Evolutionary conservation across 1,140 invertebrate genomes (phyloP).

Genomic region (Drosophila persimilis): DNA sequence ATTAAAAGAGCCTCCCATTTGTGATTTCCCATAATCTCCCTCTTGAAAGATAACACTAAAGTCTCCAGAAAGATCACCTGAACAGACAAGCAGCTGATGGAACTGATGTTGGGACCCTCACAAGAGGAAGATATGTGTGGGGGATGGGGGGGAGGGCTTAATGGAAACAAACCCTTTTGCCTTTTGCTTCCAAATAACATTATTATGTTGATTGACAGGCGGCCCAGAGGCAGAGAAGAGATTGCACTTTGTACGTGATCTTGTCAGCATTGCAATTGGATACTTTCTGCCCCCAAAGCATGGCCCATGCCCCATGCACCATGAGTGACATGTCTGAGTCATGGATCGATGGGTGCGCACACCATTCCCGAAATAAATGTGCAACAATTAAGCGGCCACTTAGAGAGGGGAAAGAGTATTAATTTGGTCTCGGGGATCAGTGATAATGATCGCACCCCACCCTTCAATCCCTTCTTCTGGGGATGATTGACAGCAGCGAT

Average conservation of each 20-base stretch:
- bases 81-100: neutral
- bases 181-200: constrained; percentile 21
- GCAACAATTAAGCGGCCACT: constrained; percentile 64
- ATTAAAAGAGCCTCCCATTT: too few relatives aligned
- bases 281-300: constrained; percentile 43
- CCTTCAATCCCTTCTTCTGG: constrained; percentile 16
- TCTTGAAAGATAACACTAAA: too few relatives aligned
- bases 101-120: constrained; percentile 21
- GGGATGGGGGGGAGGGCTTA: neutral
- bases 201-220: constrained; percentile 66
- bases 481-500: constrained; percentile 54
- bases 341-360: constrained; percentile 38
- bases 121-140: constrained; percentile 2
- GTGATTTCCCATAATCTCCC: too few relatives aligned
- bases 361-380: constrained; percentile 62
- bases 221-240: constrained; percentile 35
- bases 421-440: constrained; percentile 48
- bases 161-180: constrained; percentile 50
- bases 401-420: constrained; percentile 43
- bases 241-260: constrained; percentile 69
- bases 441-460: constrained; percentile 56
- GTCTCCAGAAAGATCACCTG: too few relatives aligned
- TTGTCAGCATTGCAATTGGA: constrained; percentile 75
- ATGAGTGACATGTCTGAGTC: constrained; percentile 47
- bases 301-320: neutral